Percentiles rank a stretch among this genome's conserved stretches.
Conservation (phyloP, 2,797 vertebrate species). For the Botia kubotai region DNA sequence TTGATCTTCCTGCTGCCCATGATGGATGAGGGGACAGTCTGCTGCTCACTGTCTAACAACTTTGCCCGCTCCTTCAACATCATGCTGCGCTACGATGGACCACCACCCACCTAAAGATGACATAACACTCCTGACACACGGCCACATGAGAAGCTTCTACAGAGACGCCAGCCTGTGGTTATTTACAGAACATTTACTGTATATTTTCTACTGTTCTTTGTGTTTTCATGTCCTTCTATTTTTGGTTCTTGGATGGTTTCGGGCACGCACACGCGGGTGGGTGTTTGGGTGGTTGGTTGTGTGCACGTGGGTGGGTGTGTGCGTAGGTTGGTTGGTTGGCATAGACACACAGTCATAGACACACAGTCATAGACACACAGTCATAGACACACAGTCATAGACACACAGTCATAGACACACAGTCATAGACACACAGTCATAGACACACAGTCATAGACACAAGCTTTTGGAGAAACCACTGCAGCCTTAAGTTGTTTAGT, state of each 20-base stretch:
- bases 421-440: no score
- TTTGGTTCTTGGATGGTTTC: slow-evolving; percentile 21
- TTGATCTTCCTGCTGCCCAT: slow-evolving; percentile 87
- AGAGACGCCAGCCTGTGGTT: background rate
- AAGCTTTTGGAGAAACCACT: slow-evolving; percentile 35
- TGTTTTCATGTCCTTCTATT: slow-evolving; percentile 1
- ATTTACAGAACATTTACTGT: background rate
- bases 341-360: no score
- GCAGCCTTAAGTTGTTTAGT: no score
- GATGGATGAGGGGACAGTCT: slow-evolving; percentile 75
- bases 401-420: no score
- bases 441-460: no score
- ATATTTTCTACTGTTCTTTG: slow-evolving; percentile 17
- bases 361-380: no score
- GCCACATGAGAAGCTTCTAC: background rate
- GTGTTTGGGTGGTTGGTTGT: slow-evolving; percentile 28
- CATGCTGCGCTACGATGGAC: slow-evolving; percentile 88
- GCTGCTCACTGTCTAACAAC: slow-evolving; percentile 91
- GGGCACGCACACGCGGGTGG: slow-evolving; percentile 39
- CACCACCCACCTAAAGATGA: slow-evolving; percentile 85
- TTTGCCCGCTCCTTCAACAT: slow-evolving; percentile 90
- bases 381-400: no score
- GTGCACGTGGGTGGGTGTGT: slow-evolving; percentile 51
- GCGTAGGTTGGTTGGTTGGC: no score
- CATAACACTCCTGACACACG: background rate